These are phyloP conservation scores for Ranitomeya imitator DNA, from an alignment of 2,113 vertebrate species.

Conservation along the genomic window DNA sequence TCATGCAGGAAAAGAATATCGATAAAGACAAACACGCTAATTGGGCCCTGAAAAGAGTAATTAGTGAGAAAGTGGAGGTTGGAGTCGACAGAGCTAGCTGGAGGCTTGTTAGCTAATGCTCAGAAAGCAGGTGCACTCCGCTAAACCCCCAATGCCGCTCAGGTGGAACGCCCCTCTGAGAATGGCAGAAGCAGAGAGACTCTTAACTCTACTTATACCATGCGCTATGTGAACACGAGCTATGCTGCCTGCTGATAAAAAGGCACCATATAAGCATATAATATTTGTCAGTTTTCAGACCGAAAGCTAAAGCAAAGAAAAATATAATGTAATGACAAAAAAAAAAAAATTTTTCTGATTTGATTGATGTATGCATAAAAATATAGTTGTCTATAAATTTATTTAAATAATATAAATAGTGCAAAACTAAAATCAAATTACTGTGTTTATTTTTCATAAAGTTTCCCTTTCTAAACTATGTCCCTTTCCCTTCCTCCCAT, in stretches of 20 bases:
- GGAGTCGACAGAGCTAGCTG: conserved; percentile 40
- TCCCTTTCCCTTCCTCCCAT: neutral
- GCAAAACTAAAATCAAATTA: neutral
- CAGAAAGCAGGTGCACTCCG: conserved; percentile 49
- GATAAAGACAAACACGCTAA: conserved; percentile 47
- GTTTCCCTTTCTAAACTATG: neutral
- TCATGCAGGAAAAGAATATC: conserved; percentile 33
- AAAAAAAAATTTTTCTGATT: neutral
- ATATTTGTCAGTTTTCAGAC: too few relatives aligned
- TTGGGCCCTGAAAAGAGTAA: conserved; percentile 49
- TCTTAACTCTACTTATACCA: conserved; percentile 4
- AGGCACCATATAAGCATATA: too few relatives aligned
- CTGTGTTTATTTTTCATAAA: neutral
- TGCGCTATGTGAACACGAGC: neutral
- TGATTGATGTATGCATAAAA: neutral
- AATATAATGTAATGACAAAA: neutral
- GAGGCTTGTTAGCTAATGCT: conserved; percentile 54
- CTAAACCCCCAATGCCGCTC: conserved; percentile 53
- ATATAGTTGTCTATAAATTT: neutral
- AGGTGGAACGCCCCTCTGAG: conserved; percentile 49
- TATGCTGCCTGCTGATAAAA: too few relatives aligned
- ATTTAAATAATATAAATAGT: neutral
- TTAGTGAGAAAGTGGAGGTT: conserved; percentile 37
- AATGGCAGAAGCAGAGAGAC: neutral
- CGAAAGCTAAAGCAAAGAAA: neutral